Conservation (phyloP, 2,888 invertebrate genomes). For the Ormyrus rosae region DNA sequence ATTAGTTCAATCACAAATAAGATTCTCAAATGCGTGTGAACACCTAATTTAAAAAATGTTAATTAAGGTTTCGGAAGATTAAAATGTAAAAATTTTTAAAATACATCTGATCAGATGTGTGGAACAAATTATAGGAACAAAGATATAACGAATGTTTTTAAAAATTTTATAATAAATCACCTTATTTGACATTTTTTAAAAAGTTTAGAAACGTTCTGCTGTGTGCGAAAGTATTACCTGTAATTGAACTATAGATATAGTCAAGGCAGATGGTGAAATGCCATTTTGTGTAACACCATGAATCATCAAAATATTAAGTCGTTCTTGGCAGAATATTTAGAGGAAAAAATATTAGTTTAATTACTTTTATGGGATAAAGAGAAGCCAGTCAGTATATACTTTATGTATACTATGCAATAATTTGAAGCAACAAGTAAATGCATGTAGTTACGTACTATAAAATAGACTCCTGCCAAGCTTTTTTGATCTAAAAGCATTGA, state of each 20-base stretch:
- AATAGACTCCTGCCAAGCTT: slow-evolving; percentile 41
- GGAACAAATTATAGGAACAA: too few relatives aligned
- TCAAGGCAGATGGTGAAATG: slow-evolving; percentile 31
- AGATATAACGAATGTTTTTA: not conserved
- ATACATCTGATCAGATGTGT: too few relatives aligned
- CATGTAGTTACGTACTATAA: slow-evolving; percentile 14
- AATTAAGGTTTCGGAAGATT: too few relatives aligned
- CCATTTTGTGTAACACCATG: slow-evolving; percentile 2
- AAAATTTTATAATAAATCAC: slow-evolving; percentile 3
- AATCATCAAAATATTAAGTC: slow-evolving; percentile 25
- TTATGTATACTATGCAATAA: slow-evolving; percentile 18
- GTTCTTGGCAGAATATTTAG: slow-evolving; percentile 22
- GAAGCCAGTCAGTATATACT: slow-evolving; percentile 26
- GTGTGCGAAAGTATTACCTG: not conserved
- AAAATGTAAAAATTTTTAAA: too few relatives aligned
- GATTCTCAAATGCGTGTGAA: too few relatives aligned
- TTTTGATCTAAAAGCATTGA: slow-evolving; percentile 48
- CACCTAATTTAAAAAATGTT: too few relatives aligned
- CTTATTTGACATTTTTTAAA: not conserved
- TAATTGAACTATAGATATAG: not conserved
- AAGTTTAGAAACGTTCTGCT: not conserved
- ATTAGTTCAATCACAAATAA: too few relatives aligned
- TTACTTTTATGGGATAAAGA: slow-evolving; percentile 16
- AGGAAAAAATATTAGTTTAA: slow-evolving; percentile 17
- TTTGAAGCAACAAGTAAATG: slow-evolving; percentile 49